phyloP scores from a whole-genome alignment of 2,113 vertebrate genomes.

The Cyanoliseus patagonus region DNA sequence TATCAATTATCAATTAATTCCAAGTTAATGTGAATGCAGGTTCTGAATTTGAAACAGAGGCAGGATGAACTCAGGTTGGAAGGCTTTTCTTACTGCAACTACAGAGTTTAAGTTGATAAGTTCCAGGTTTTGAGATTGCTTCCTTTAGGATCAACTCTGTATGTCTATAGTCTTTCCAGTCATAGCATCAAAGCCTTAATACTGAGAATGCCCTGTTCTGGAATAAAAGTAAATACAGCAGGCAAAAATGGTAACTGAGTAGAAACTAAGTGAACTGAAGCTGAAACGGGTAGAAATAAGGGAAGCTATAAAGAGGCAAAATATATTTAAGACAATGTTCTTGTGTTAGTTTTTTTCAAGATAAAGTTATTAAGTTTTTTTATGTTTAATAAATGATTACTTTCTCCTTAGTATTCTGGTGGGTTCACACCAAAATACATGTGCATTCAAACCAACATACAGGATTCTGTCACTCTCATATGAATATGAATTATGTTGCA shows the following conservation, averaged over 20 bases:
- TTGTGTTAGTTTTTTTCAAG: neutral
- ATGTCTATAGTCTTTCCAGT: neutral
- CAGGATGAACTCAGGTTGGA: neutral
- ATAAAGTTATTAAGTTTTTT: neutral
- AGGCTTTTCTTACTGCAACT: neutral
- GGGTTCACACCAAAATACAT: neutral
- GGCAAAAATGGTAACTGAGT: neutral
- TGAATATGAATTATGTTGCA: neutral
- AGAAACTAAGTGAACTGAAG: neutral
- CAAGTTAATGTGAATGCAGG: neutral
- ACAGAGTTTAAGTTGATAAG: neutral
- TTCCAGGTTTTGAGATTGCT: neutral
- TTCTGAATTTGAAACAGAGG: neutral
- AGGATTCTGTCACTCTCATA: neutral
- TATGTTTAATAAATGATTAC: neutral
- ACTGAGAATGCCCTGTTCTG: neutral
- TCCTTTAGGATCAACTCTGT: neutral
- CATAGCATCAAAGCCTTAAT: neutral
- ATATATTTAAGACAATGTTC: neutral
- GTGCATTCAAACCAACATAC: neutral
- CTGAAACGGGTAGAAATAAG: neutral
- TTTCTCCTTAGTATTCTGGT: neutral
- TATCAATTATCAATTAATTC: neutral
- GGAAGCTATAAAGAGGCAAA: neutral
- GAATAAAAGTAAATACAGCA: neutral